Evolutionary conservation across 2,113 vertebrate species (phyloP).

Genomic region (Oryzias celebensis): DNA sequence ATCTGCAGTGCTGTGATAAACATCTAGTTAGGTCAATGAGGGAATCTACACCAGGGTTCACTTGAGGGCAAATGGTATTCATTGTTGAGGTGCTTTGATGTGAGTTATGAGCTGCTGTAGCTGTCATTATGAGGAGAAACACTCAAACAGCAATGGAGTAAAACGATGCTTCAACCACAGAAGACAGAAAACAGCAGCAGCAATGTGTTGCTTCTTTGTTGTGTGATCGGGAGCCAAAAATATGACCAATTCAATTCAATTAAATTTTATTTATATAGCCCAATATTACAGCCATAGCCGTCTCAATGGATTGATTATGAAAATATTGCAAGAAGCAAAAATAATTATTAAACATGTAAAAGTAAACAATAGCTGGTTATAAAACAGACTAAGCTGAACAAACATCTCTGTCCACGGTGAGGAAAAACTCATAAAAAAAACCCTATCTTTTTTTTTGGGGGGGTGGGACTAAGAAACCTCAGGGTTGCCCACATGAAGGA

Average conservation of each 20-base stretch:
- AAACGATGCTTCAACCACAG: conserved; percentile 39
- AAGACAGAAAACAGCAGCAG: conserved; percentile 45
- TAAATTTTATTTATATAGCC: conserved; percentile 21
- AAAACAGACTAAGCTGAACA: too few relatives aligned
- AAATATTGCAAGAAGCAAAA: too few relatives aligned
- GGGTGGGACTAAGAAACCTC: too few relatives aligned
- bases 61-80: conserved; percentile 32
- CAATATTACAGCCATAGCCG: too few relatives aligned
- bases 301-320: too few relatives aligned
- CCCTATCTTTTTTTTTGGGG: too few relatives aligned
- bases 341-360: too few relatives aligned
- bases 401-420: too few relatives aligned
- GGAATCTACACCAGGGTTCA: conserved; percentile 52
- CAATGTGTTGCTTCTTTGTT: conserved; percentile 37
- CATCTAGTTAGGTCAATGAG: conserved; percentile 27
- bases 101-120: conserved; percentile 40
- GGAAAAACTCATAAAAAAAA: too few relatives aligned
- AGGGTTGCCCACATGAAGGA: too few relatives aligned
- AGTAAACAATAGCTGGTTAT: too few relatives aligned
- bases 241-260: conserved; percentile 40
- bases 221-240: conserved; percentile 33
- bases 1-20: conserved; percentile 37
- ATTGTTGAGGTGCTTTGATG: conserved; percentile 44
- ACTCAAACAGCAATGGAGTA: conserved; percentile 18
- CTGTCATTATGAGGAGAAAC: conserved; percentile 47